Base-by-base conservation (phyloP, 1,140 invertebrate genomes). In the Drosophila nebulosa region DNA sequence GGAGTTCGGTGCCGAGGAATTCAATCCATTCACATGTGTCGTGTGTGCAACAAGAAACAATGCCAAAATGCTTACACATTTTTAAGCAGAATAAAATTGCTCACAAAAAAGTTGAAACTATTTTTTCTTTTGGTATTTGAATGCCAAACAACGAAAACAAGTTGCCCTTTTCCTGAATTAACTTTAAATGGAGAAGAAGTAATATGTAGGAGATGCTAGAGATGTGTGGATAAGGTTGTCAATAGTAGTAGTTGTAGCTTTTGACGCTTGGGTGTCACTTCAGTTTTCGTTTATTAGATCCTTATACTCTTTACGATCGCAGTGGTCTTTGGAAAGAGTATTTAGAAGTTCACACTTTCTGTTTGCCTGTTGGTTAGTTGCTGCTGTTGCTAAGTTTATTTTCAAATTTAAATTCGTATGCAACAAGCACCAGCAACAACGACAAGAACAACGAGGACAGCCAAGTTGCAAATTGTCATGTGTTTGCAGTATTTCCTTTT, bases 401-500 rank as follows among this genome's bases (percentile, higher is more conserved):
- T 80, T 80, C 51, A 77, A 81, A 73, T 73, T 77, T 73, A 36
- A 46, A 83, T 70, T 55, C 27, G 69, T 67, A 56, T 70, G 69
- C 71, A 42, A 24, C 64, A 78, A 63, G 30, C 56, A 21, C 56
- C 52, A 69, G 22, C 63, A 64, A 36, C 66, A 69, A 60, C 42
- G 50, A 58, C 56, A 58, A 22, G 9, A 24, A 57, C 35, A 64
- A 5, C 35, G 24, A 64, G 27, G 61, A 72, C 60, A 58, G 1
- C 1, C 27, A 72, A 83, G 59, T 78, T 64, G 56, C 32, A 42
- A 69, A 69, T 67, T 83, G 79, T 78, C 70, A 83, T 78, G 74
- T 78, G 74, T 70, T 68, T 79, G 66, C 77, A 77, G 60, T 78
- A 72, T 78, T 69, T 50, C 55, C 53, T 22, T 32, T 32, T 58